A percentile compares a stretch with the other conserved stretches of the same genome.
Conservation (phyloP, 1,140 invertebrate genomes). For the Aphis gossypii region DNA sequence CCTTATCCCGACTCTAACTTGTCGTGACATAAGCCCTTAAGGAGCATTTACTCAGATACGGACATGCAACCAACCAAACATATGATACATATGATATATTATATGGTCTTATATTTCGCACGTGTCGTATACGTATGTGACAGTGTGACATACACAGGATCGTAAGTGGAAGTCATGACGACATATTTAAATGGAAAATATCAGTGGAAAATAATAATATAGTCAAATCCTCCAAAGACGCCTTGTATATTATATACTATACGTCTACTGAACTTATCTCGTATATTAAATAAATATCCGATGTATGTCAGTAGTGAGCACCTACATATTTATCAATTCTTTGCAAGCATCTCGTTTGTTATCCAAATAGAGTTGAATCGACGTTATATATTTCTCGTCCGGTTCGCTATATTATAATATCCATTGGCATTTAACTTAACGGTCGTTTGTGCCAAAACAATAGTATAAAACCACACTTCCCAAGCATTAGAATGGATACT, state of each 20-base stretch:
- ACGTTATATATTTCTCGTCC: background rate
- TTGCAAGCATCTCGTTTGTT: background rate
- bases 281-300: too few species aligned
- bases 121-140: background rate
- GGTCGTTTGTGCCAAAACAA: background rate
- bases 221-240: background rate
- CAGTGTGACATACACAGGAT: background rate
- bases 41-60: background rate
- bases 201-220: background rate
- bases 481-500: background rate
- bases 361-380: background rate
- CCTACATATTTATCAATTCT: background rate
- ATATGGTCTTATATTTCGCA: background rate
- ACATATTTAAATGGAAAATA: background rate
- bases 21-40: background rate
- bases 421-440: background rate
- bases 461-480: background rate
- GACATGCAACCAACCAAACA: background rate
- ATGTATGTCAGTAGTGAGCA: too few species aligned
- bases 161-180: too few species aligned
- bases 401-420: background rate
- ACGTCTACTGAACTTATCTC: too few species aligned
- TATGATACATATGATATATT: background rate
- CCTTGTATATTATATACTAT: too few species aligned
- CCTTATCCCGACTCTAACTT: background rate